Conservation (phyloP, 1,140 invertebrate genomes). For the Drosophila yakuba region DNA sequence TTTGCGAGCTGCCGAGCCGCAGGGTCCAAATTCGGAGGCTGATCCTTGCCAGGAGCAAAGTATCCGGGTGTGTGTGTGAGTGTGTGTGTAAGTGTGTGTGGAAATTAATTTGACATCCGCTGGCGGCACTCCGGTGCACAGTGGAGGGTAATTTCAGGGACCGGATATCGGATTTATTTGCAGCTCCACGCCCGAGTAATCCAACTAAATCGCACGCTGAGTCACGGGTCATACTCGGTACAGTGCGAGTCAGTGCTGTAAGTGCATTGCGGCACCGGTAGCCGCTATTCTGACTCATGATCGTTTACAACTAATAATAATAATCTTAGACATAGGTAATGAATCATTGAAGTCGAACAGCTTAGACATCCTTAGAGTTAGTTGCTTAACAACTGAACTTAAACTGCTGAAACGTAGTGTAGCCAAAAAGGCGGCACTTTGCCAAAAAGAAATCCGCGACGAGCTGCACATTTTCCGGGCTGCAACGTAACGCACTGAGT, state of each 20-base stretch:
- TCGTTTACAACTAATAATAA: too few relatives aligned
- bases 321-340: too few relatives aligned
- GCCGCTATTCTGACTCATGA: too few relatives aligned
- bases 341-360: too few relatives aligned
- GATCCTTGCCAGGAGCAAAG: constrained; percentile 9
- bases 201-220: not conserved
- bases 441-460: constrained; percentile 38
- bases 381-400: too few relatives aligned
- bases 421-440: constrained; percentile 15
- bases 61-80: not conserved
- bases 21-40: not conserved
- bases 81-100: constrained; percentile 3
- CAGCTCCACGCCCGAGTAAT: constrained; percentile 36
- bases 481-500: constrained; percentile 63
- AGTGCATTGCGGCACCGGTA: too few relatives aligned
- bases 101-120: constrained; percentile 66
- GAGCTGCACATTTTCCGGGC: constrained; percentile 63
- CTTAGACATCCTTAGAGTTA: too few relatives aligned
- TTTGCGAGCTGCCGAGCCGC: not conserved
- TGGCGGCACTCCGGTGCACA: constrained; percentile 1
- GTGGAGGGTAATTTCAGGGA: constrained; percentile 45
- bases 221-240: constrained; percentile 27
- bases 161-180: constrained; percentile 7
- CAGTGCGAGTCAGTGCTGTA: not conserved
- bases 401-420: not conserved